Conservation (phyloP, 1,140 invertebrate genomes). For the Hestina assimilis region DNA sequence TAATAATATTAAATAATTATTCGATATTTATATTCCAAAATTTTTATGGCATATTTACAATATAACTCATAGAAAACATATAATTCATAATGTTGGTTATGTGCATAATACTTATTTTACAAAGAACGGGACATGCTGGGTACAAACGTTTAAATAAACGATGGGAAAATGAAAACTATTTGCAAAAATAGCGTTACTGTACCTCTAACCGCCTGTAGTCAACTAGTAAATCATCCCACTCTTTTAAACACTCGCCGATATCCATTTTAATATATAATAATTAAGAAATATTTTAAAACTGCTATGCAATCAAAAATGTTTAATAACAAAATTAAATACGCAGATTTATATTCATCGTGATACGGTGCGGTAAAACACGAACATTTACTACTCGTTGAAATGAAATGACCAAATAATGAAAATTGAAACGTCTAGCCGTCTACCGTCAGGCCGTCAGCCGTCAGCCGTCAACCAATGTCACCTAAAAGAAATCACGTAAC, state of each 20-base stretch:
- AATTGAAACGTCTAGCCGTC: not conserved
- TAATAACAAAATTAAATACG: conserved; percentile 9
- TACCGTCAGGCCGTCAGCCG: conserved; percentile 1
- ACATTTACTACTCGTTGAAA: conserved; percentile 10
- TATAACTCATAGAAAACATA: too few species aligned
- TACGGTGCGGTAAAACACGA: conserved; percentile 11
- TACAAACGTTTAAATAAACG: not conserved
- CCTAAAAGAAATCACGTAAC: not conserved
- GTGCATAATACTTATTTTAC: too few species aligned
- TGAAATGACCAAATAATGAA: conserved; percentile 15
- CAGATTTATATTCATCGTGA: conserved; percentile 13
- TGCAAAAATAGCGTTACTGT: conserved; percentile 35
- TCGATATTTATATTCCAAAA: too few species aligned
- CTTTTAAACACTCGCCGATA: conserved; percentile 82
- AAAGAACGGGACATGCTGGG: too few species aligned
- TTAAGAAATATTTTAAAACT: not conserved
- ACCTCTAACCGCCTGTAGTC: conserved; percentile 89
- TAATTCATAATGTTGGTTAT: too few species aligned
- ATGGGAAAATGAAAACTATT: not conserved
- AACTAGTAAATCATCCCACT: conserved; percentile 87
- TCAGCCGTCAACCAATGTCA: conserved; percentile 1
- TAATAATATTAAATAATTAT: too few species aligned
- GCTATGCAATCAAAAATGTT: not conserved
- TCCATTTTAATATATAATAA: conserved; percentile 65
- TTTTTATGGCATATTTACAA: too few species aligned